Evolutionary conservation across 2,113 vertebrate species (phyloP), one percentile per base, ranked within the genome.

Genomic region (Lynx canadensis): DNA sequence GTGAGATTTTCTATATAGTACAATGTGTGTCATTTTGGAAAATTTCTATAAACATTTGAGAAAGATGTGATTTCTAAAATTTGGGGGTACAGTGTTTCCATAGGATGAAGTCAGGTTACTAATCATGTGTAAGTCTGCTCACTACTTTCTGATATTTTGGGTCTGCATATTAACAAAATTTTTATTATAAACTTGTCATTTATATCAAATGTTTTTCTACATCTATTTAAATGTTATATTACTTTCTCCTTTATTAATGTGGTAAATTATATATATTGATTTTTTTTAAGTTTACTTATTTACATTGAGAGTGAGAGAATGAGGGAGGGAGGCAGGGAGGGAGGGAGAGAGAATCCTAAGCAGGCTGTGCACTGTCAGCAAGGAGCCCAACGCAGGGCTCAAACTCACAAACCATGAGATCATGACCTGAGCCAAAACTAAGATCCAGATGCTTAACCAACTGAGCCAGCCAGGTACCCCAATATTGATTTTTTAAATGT

Each of bases 171-270:
- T 79, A 93, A 76, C 36, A 69, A 57, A 60, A 29, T 79, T 84
- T 97, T 96, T 29, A 83, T 94, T 31, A 96, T 71, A 29, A 87
- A 50, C 5, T 41, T 73, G 38, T 48, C 21, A 73, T 84, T 87
- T 91, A 18, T 38, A 93, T 69, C 25, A 95, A 74, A 84, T 84
- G 25, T 9, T 91, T 86, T 86, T 52, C 3, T 57, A 80, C 16
- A 80, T 80, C 41, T 91, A 79, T 68, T 66, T 38, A 86, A 85
- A 38, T 68, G 4, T 57, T 69, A 14, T 79, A 66, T 93, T 88
- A 76, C 27, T 84, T 94, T 84, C n/a, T 48, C 5, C 1, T 48
- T 91, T 65, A 48, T 83, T 93, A 87, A 95, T 36, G 21, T 95
- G 29, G 13, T 85, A 84, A 74, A 45, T 74, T 78, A 60, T 23